Conservation (phyloP, 2,888 invertebrate species). For the Gari tellinella region DNA sequence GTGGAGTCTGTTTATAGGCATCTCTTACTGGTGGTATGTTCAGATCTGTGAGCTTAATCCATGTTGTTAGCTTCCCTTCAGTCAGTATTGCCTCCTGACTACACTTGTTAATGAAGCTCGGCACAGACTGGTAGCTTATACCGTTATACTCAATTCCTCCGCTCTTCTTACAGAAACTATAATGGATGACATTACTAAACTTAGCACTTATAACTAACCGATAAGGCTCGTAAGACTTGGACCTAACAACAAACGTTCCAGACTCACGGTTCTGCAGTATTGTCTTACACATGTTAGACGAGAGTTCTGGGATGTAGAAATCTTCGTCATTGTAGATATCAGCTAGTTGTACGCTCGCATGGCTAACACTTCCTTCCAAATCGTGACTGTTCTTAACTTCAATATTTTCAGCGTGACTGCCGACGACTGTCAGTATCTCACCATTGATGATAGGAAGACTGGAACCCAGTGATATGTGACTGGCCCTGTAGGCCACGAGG, state of each 20-base stretch:
- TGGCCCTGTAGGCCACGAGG: slow-evolving; percentile 32
- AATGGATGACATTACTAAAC: slow-evolving; percentile 45
- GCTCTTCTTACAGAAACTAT: slow-evolving; percentile 40
- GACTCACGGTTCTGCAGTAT: slow-evolving; percentile 16
- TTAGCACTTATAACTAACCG: slow-evolving; percentile 52
- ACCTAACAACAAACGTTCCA: slow-evolving; percentile 49
- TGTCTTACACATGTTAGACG: slow-evolving; percentile 44
- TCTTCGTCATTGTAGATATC: slow-evolving; percentile 44
- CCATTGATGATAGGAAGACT: slow-evolving; percentile 52
- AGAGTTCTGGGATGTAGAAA: slow-evolving; percentile 49
- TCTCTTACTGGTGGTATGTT: slow-evolving; percentile 27
- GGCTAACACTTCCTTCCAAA: slow-evolving; percentile 37
- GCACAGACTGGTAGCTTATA: slow-evolving; percentile 36
- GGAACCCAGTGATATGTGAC: slow-evolving; percentile 33
- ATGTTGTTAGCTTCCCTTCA: slow-evolving; percentile 39
- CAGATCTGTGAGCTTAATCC: slow-evolving; percentile 48
- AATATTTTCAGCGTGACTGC: slow-evolving; percentile 10
- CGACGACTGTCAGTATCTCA: slow-evolving; percentile 32
- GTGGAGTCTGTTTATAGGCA: slow-evolving; percentile 21
- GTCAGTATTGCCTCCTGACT: slow-evolving; percentile 24
- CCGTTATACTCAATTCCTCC: slow-evolving; percentile 46
- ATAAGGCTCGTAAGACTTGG: slow-evolving; percentile 33
- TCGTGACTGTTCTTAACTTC: slow-evolving; percentile 35
- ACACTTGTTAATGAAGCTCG: slow-evolving; percentile 51
- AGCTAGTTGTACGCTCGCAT: slow-evolving; percentile 21